Evolutionary conservation across 1,140 invertebrate genomes (phyloP).

Genomic region (Magallana gigas): DNA sequence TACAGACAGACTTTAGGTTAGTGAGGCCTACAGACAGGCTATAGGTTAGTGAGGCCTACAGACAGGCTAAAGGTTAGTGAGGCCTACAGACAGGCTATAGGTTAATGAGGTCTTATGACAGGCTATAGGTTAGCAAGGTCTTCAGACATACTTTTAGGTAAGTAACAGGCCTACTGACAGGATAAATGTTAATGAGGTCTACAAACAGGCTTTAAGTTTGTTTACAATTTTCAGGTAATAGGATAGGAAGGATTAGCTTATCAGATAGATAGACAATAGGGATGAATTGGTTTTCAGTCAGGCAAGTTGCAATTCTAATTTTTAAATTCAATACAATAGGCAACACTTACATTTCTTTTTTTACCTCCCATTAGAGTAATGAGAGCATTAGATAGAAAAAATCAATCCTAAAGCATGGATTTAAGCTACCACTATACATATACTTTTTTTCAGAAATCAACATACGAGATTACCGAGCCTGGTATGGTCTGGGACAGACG

Average conservation of each 20-base stretch:
- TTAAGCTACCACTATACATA: not conserved
- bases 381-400: not conserved
- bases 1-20: not conserved
- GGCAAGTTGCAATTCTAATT: too few relatives aligned
- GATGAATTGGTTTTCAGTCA: too few relatives aligned
- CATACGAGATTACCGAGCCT: constrained; percentile 89
- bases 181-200: not conserved
- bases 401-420: not conserved
- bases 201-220: not conserved
- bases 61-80: not conserved
- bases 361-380: not conserved
- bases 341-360: too few relatives aligned
- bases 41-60: not conserved
- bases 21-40: not conserved
- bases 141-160: not conserved
- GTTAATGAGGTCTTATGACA: not conserved
- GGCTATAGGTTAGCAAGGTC: not conserved
- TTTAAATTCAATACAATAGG: too few relatives aligned
- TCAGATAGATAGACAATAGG: too few relatives aligned
- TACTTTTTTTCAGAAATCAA: constrained; percentile 89
- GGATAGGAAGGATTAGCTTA: too few relatives aligned
- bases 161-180: not conserved
- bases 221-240: not conserved
- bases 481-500: constrained; percentile 98
- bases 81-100: not conserved